Base-by-base conservation (phyloP, 2,797 vertebrate genomes). In the Eulemur albifrons region DNA sequence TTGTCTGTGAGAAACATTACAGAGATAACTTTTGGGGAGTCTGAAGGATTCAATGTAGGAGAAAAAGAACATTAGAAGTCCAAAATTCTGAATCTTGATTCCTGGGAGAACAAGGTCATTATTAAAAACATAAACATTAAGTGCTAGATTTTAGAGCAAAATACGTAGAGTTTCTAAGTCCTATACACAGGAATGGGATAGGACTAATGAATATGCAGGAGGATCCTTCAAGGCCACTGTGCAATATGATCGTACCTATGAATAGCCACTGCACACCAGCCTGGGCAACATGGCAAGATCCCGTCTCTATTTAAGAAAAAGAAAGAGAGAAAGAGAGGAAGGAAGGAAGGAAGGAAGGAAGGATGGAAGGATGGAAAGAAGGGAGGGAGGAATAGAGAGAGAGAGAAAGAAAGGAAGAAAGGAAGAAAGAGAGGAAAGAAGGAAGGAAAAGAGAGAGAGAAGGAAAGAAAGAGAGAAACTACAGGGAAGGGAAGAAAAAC, bases 111-210 rank as follows among this genome's bases (percentile, higher is more conserved):
- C 20, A 87, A 35, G 63, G 30, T 38, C 75, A 63, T 89, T 67
- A 85, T 85, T 69, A 85, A 32, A 89, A 94, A 79, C 20, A 61
- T 59, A 77, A 72, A 76, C 73, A 61, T 57, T 40, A 57, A 83
- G 17, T 65, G 35, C 35, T 91, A 52, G 4, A 72, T 50, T 96
- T 77, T 65, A 83, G 17, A 63, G 40, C 50, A 52, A 75, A 69
- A 52, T 63, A n/a, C 5, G 2, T 10, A 17, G 43, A 67, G 4
- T 63, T 81, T 10, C 86, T 48, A 11, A 59, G 4, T 63, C 9
- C 15, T 63, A 21, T 23, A 35, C 38, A 79, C 5, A 80, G 5
- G 35, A 43, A 57, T 13, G 8, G 7, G 43, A 17, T 45, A 40
- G 20, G 35, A 6, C 7, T 23, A 27, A 25, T 23, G 6, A 82